phyloP scores from a whole-genome alignment of 2,888 invertebrate genomes.

The Parochlus steinenii region DNA sequence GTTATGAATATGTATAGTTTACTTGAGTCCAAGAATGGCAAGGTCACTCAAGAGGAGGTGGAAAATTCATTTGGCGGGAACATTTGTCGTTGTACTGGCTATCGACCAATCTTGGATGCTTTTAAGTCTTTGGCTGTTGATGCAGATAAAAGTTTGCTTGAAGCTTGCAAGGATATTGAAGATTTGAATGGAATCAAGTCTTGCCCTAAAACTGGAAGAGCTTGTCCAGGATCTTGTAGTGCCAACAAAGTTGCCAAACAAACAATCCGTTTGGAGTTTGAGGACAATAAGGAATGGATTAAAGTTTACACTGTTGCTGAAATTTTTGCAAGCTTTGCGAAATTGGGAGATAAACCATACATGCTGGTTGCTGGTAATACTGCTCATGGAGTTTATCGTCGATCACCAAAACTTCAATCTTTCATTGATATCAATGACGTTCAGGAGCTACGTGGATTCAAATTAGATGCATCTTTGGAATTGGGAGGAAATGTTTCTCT shows the following conservation, averaged over 20 bases:
- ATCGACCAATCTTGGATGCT: slow-evolving; percentile 59
- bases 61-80: slow-evolving; percentile 65
- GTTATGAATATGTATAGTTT: slow-evolving; percentile 29
- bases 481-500: slow-evolving; percentile 39
- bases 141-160: slow-evolving; percentile 32
- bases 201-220: slow-evolving; percentile 27
- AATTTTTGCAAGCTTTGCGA: slow-evolving; percentile 33
- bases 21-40: slow-evolving; percentile 32
- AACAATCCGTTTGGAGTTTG: slow-evolving; percentile 15
- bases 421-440: slow-evolving; percentile 26
- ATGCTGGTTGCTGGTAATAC: slow-evolving; percentile 54
- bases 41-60: slow-evolving; percentile 42
- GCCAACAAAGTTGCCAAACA: slow-evolving; percentile 15
- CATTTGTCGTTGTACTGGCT: slow-evolving; percentile 67
- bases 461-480: slow-evolving; percentile 16
- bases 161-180: slow-evolving; percentile 26
- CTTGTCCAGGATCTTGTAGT: slow-evolving; percentile 25
- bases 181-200: slow-evolving; percentile 19
- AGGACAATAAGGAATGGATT: slow-evolving; percentile 31
- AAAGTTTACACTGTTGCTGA: slow-evolving; percentile 33
- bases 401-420: neutral
- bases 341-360: slow-evolving; percentile 33
- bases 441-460: slow-evolving; percentile 30
- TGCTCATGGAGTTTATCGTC: slow-evolving; percentile 41
- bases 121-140: slow-evolving; percentile 57